These are phyloP conservation scores for Linnaemya tessellans DNA, from an alignment of 2,888 invertebrate species.

Conservation along the genomic window DNA sequence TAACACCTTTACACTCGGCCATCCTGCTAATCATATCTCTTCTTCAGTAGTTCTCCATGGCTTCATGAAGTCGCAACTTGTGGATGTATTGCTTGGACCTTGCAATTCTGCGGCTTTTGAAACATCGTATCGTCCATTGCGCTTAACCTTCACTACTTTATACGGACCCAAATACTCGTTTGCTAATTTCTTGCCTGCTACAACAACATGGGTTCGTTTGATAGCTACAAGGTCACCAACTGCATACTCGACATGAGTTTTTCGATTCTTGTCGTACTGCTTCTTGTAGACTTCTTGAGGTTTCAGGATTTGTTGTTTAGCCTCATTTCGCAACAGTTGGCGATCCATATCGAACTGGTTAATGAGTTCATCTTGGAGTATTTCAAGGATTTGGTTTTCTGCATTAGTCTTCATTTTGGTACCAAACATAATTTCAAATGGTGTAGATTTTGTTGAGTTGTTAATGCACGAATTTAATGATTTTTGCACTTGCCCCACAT, in stretches of 20 bases:
- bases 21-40: constrained; percentile 9
- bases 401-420: too few species aligned
- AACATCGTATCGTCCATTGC: neutral
- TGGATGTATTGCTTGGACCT: constrained; percentile 14
- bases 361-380: too few species aligned
- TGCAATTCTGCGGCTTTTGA: neutral
- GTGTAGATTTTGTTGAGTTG: too few species aligned
- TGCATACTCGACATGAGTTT: neutral
- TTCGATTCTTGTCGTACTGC: constrained; percentile 6
- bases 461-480: too few species aligned
- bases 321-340: neutral
- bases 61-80: constrained; percentile 15
- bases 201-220: constrained; percentile 10
- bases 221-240: constrained; percentile 2
- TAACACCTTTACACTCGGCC: constrained; percentile 11
- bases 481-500: too few species aligned
- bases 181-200: constrained; percentile 1
- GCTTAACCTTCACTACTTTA: neutral
- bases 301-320: constrained; percentile 1
- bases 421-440: too few species aligned
- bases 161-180: constrained; percentile 17
- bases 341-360: neutral
- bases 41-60: constrained; percentile 4
- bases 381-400: too few species aligned
- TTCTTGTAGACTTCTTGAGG: neutral